Conservation (phyloP, 1,140 invertebrate species). For the Trachymyrmex septentrionalis region DNA sequence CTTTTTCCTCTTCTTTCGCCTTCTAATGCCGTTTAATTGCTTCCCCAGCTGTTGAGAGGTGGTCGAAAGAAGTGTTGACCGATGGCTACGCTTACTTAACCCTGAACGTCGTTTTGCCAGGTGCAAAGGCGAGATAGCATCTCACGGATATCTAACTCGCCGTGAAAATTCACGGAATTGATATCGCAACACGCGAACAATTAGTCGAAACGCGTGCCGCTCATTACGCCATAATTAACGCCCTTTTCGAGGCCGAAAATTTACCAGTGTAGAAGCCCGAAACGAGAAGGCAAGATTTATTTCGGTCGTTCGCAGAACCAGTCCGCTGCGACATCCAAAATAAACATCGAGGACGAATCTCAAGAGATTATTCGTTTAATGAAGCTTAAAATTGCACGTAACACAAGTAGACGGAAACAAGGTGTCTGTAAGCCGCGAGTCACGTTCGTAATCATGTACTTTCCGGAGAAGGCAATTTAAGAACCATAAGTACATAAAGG, state of each 20-base stretch:
- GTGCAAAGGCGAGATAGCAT: slow-evolving; percentile 65
- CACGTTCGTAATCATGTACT: slow-evolving; percentile 35
- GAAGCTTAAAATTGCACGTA: slow-evolving; percentile 18
- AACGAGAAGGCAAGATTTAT: slow-evolving; percentile 2
- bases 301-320: background rate
- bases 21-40: slow-evolving; percentile 72
- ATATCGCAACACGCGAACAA: slow-evolving; percentile 23
- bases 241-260: background rate
- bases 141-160: slow-evolving; percentile 45
- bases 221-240: background rate
- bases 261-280: background rate
- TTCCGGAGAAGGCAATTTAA: slow-evolving; percentile 10
- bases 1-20: slow-evolving; percentile 49
- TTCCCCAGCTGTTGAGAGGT: slow-evolving; percentile 70
- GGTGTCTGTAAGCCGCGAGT: slow-evolving; percentile 31
- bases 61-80: slow-evolving; percentile 67
- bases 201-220: slow-evolving; percentile 20
- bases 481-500: background rate
- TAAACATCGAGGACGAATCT: background rate
- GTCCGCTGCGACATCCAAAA: background rate
- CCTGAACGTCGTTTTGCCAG: slow-evolving; percentile 73
- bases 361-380: slow-evolving; percentile 19
- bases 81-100: slow-evolving; percentile 69
- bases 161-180: slow-evolving; percentile 57
- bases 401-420: background rate